These are phyloP conservation scores for Diaperis boleti DNA, from an alignment of 2,888 invertebrate genomes.

Conservation along the genomic window DNA sequence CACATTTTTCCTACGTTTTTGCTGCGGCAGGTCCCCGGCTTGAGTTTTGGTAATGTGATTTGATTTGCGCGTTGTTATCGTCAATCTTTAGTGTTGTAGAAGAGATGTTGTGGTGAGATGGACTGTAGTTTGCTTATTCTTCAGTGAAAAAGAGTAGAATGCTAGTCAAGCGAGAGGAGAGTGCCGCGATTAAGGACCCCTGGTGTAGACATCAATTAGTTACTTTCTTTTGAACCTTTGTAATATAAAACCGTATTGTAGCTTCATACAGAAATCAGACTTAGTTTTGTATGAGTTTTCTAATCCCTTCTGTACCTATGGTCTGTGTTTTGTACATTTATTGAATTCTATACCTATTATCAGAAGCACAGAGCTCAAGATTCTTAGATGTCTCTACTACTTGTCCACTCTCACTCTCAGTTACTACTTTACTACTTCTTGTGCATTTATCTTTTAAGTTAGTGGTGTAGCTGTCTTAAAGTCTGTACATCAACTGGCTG, in stretches of 20 bases:
- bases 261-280: conserved; percentile 16
- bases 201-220: conserved; percentile 18
- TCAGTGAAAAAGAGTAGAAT: conserved; percentile 15
- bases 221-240: conserved; percentile 29
- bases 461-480: conserved; percentile 17
- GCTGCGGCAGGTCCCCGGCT: no score
- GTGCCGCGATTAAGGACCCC: conserved; percentile 28
- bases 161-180: conserved; percentile 25
- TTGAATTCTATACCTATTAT: conserved; percentile 41
- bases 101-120: no score
- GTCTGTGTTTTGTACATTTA: conserved; percentile 24
- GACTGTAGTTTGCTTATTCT: conserved; percentile 17
- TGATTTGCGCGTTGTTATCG: no score
- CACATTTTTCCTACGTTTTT: no score
- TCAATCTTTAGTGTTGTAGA: no score
- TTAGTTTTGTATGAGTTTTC: conserved; percentile 18
- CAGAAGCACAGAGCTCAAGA: conserved; percentile 33
- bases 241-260: conserved; percentile 20
- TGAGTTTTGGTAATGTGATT: no score
- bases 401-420: not conserved
- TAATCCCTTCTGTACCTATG: conserved; percentile 12
- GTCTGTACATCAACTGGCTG: conserved; percentile 29
- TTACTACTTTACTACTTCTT: not conserved
- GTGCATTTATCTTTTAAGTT: not conserved
- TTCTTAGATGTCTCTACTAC: conserved; percentile 1